Evolutionary conservation across 2,888 invertebrate species (phyloP), one percentile per base, ranked within the genome.

Genomic region (Limnephilus marmoratus): DNA sequence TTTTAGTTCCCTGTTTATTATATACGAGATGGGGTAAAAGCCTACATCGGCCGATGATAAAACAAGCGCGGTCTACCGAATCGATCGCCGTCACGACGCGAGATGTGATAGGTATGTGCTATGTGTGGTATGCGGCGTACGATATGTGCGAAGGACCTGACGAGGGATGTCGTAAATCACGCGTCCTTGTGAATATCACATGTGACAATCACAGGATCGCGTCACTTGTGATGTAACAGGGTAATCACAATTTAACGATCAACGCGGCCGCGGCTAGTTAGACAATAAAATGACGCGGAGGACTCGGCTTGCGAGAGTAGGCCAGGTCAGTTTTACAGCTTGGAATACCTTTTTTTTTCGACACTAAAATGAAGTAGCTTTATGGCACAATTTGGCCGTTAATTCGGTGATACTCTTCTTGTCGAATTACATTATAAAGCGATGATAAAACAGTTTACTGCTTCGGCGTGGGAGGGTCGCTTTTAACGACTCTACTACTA

Each of bases 401-500:
- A 93, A 94, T 93, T 91, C 81, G 93, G 91, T 92, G 91, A 93
- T 93, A 92, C 93, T 92, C 92, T 93, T 94, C 92, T 94, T 93
- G 93, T 93, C 91, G 93, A 92, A 93, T 93, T 92, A 93, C 93
- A 93, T 93, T 93, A 93, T 93, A 93, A 93, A 93, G 89, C 91
- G 93, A 93, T 93, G 93, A 88, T 93, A 93, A 93, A 93, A 93
- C 90, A 86, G 92, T 93, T 92, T 93, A 91, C 89, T 91, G 91
- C 90, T 89, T 86, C 90, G 81, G 92, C 90, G 93, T 92, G 92
- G 93, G 93, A 92, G 93, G 92, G 68, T 87, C 90, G 82, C 81
- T 81, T 92, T 89, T 92, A 92, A 92, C 90, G 81, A 88, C 37
- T 37, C 88, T 13, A 85, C 90, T 89, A 91, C 91, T 93, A 93